Conservation (phyloP, 2,888 invertebrate species). For the Cheilosia vernalis region DNA sequence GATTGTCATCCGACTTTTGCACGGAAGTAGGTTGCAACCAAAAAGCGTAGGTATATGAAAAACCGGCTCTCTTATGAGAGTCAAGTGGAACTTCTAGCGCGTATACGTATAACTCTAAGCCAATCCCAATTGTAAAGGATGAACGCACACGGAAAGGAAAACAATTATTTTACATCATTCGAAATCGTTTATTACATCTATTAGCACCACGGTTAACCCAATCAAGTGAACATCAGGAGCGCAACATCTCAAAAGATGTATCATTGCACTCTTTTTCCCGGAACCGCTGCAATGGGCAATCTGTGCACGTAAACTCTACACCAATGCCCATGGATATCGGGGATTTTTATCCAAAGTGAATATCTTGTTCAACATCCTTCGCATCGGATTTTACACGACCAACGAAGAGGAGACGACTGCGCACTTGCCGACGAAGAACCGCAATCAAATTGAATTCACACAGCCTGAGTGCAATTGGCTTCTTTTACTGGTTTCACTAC, state of each 20-base stretch:
- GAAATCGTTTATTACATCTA: slow-evolving; percentile 61
- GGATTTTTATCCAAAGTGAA: slow-evolving; percentile 61
- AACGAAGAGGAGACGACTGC: background rate
- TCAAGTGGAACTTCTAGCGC: background rate
- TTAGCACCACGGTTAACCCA: slow-evolving; percentile 52
- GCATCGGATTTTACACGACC: slow-evolving; percentile 63
- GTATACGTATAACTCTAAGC: background rate
- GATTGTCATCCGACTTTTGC: no score
- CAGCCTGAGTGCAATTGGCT: slow-evolving; percentile 6
- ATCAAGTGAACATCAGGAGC: slow-evolving; percentile 35
- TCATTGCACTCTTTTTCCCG: slow-evolving; percentile 38
- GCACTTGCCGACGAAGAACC: slow-evolving; percentile 33
- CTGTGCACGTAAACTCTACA: slow-evolving; percentile 20
- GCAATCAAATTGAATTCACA: slow-evolving; percentile 61
- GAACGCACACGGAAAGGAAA: slow-evolving; percentile 26
- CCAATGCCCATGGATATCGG: slow-evolving; percentile 46
- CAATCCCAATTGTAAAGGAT: slow-evolving; percentile 14
- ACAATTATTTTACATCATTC: slow-evolving; percentile 53
- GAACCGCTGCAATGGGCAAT: slow-evolving; percentile 11
- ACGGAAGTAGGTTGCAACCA: no score
- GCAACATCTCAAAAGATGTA: slow-evolving; percentile 53
- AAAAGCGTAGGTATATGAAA: no score
- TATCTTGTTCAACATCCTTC: slow-evolving; percentile 71
- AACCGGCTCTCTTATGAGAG: no score
- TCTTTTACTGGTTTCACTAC: slow-evolving; percentile 14